Evolutionary conservation across 2,797 vertebrate genomes (phyloP), one percentile per base, ranked within the genome.

Genomic region (Sebastes alutus): DNA sequence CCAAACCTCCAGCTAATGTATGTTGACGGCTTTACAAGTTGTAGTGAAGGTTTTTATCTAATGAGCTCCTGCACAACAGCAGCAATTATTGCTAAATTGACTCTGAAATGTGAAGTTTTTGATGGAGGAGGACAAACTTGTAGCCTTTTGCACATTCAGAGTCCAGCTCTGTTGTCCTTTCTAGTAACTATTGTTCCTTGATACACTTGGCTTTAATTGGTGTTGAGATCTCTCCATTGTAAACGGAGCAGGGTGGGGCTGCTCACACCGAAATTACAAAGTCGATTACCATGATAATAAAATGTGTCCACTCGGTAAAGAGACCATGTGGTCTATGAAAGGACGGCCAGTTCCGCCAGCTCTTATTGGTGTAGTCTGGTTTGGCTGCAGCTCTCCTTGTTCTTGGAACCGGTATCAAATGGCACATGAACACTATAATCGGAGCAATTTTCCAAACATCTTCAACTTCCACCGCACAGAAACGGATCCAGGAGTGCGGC

Each of bases 251-350:
- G 90, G 92, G 89, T 86, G 90, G 83, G 85, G 84, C 77, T 66
- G 63, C 71, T 88, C 83, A 75, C 84, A 77, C 83, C 56, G 71
- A 95, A 96, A 95, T 95, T 92, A 89, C 93, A 94, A 96, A 96
- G 94, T 96, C 92, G 87, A 96, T 97, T 96, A 97, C 95, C 96
- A 96, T 97, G 96, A 96, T 95, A 97, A 97, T 96, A 94, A 94
- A 95, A 96, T 91, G 92, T 94, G 95, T 96, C 93, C 89, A 93
- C 94, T 96, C 94, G 94, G 96, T 85, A 88, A 91, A 89, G 93
- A 80, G 95, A 97, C 94, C 97, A 97, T 97, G 96, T 95, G 97
- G 96, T 97, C 93, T 85, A 92, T 95, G 96, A 97, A 97, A 97
- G 96, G 95, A 96, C 96, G 95, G 95, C 95, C 94, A 96, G 96